phyloP scores from a whole-genome alignment of 2,888 invertebrate species.

The Chrysina gloriosa region DNA sequence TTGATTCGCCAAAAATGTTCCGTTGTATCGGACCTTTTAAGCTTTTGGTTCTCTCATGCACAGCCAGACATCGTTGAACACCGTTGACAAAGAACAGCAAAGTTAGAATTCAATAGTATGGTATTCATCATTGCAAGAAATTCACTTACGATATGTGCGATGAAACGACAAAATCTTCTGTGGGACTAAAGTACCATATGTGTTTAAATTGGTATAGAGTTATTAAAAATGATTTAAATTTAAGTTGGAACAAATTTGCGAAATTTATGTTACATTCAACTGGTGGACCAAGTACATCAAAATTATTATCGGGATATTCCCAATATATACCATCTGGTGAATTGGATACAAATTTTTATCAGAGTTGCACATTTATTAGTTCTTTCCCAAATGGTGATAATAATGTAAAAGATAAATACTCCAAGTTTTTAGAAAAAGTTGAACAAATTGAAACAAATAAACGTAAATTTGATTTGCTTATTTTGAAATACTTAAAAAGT shows the following conservation, averaged over 20 bases:
- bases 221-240: slow-evolving; percentile 65
- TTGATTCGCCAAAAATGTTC: too few relatives aligned
- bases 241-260: slow-evolving; percentile 73
- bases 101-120: too few relatives aligned
- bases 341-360: slow-evolving; percentile 73
- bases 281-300: slow-evolving; percentile 70
- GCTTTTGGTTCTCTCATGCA: too few relatives aligned
- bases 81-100: too few relatives aligned
- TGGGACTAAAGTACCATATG: slow-evolving; percentile 68
- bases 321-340: slow-evolving; percentile 69
- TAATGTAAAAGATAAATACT: slow-evolving; percentile 36
- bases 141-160: slow-evolving; percentile 73
- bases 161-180: slow-evolving; percentile 67
- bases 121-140: slow-evolving; percentile 67
- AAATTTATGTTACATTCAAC: slow-evolving; percentile 71
- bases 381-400: slow-evolving; percentile 61
- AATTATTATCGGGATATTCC: slow-evolving; percentile 70
- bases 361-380: slow-evolving; percentile 68
- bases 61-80: too few relatives aligned
- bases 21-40: too few relatives aligned
- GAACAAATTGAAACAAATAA: slow-evolving; percentile 40
- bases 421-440: slow-evolving; percentile 41
- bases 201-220: slow-evolving; percentile 73
- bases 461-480: slow-evolving; percentile 45
- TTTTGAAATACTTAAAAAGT: slow-evolving; percentile 55